Conservation (phyloP, 2,888 invertebrate species). For the Drosophila mercatorum region DNA sequence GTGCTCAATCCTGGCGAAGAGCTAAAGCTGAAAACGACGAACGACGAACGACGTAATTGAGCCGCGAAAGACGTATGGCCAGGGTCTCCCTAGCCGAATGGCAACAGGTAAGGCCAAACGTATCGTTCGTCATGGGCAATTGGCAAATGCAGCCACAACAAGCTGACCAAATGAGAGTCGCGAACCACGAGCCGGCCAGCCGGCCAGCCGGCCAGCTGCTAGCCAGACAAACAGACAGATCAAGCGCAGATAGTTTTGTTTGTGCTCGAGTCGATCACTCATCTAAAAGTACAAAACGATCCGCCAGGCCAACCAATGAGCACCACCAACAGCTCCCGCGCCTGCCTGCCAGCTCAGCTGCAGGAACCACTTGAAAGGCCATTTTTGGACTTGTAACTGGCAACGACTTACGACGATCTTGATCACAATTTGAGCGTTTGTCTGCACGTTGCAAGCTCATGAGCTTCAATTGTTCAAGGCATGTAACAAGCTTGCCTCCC, state of each 20-base stretch:
- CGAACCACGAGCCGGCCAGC: slow-evolving; percentile 17
- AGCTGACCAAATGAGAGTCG: slow-evolving; percentile 34
- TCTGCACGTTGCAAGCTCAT: slow-evolving; percentile 65
- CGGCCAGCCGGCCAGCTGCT: slow-evolving; percentile 12
- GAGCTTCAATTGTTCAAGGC: slow-evolving; percentile 65
- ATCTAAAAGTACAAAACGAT: slow-evolving; percentile 66
- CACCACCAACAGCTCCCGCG: slow-evolving; percentile 67
- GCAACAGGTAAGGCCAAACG: slow-evolving; percentile 75
- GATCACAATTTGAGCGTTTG: slow-evolving; percentile 79
- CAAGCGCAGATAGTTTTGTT: slow-evolving; percentile 77
- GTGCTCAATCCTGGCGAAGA: slow-evolving; percentile 54
- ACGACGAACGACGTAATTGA: slow-evolving; percentile 70
- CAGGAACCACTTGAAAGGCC: slow-evolving; percentile 64
- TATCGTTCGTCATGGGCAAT: slow-evolving; percentile 80
- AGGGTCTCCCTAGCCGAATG: slow-evolving; percentile 35
- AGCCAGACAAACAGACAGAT: slow-evolving; percentile 63
- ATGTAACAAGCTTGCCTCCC: slow-evolving; percentile 39
- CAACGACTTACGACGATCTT: slow-evolving; percentile 68
- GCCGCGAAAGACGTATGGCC: slow-evolving; percentile 71
- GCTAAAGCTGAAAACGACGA: slow-evolving; percentile 29
- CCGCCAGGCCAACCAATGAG: slow-evolving; percentile 41
- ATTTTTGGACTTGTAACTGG: slow-evolving; percentile 64
- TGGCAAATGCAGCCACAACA: slow-evolving; percentile 54
- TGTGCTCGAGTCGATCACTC: slow-evolving; percentile 78
- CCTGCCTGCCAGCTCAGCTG: slow-evolving; percentile 21